Conservation (phyloP, 1,140 invertebrate species). For the Aphidius ervi region DNA sequence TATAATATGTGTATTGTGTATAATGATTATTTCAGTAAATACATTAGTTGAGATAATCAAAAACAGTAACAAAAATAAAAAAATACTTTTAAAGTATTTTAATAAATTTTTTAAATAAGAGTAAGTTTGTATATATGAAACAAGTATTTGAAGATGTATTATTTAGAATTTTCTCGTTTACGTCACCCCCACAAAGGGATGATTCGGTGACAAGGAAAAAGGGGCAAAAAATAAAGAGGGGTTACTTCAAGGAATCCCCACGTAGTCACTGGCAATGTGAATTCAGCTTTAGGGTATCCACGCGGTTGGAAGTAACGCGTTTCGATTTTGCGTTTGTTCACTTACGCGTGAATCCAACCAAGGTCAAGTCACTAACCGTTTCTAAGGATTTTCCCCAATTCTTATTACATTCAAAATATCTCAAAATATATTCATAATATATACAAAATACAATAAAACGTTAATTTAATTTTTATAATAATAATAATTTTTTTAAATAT, state of each 20-base stretch:
- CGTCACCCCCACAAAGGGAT: too few species aligned
- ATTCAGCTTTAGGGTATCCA: slow-evolving; percentile 52
- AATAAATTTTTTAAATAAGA: too few species aligned
- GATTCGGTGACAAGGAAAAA: slow-evolving; percentile 1
- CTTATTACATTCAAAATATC: background rate
- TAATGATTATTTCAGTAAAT: too few species aligned
- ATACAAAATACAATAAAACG: too few species aligned
- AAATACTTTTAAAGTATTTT: too few species aligned
- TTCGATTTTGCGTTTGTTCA: slow-evolving; percentile 56
- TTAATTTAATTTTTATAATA: too few species aligned
- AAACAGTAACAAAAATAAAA: too few species aligned
- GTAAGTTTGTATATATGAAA: background rate
- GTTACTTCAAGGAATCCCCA: slow-evolving; percentile 25
- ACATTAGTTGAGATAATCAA: too few species aligned
- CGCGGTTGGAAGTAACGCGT: slow-evolving; percentile 52
- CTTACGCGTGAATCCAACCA: slow-evolving; percentile 55
- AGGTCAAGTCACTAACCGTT: slow-evolving; percentile 52
- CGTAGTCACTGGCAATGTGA: slow-evolving; percentile 36
- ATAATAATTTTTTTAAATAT: too few species aligned
- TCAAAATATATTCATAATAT: too few species aligned
- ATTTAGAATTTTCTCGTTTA: background rate
- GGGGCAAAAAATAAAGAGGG: background rate
- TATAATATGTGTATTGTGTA: too few species aligned
- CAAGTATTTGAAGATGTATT: background rate
- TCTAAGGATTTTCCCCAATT: slow-evolving; percentile 31